Conservation (phyloP, 2,113 vertebrate species). For the Pogona vitticeps region DNA sequence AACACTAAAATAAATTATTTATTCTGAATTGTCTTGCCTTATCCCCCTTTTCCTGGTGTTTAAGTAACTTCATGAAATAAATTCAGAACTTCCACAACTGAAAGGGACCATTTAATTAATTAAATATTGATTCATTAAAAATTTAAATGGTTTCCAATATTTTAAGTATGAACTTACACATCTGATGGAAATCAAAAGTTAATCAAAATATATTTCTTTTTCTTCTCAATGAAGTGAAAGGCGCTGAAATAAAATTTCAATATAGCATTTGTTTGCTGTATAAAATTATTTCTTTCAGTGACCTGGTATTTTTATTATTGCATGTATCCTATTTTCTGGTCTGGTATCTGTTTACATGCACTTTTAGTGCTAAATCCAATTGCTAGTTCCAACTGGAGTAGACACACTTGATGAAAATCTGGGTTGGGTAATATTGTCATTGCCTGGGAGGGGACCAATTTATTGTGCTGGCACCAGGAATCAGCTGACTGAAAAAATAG, state of each 20-base stretch:
- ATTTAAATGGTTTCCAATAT: conserved; percentile 36
- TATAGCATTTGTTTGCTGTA: conserved; percentile 22
- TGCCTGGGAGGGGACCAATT: too few species aligned
- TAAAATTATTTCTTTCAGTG: neutral
- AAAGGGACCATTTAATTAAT: conserved; percentile 38
- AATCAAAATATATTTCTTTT: conserved; percentile 26
- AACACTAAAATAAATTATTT: conserved; percentile 60
- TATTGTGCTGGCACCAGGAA: too few species aligned
- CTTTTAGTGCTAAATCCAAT: conserved; percentile 7
- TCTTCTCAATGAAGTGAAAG: neutral
- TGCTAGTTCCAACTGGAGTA: conserved; percentile 9
- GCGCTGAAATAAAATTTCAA: conserved; percentile 17
- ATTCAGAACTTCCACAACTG: conserved; percentile 44
- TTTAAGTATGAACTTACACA: conserved; percentile 44
- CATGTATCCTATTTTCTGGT: conserved; percentile 8
- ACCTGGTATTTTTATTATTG: neutral
- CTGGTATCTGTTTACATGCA: neutral
- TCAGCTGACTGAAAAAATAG: too few species aligned
- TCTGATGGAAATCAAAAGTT: conserved; percentile 36
- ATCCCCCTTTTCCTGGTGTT: conserved; percentile 51
- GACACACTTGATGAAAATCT: too few species aligned
- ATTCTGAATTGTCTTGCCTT: conserved; percentile 54
- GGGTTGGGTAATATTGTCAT: too few species aligned
- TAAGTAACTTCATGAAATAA: conserved; percentile 59
- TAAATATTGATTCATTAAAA: conserved; percentile 34